Conservation (phyloP, 2,797 vertebrate species). For the Anniella stebbinsi region DNA sequence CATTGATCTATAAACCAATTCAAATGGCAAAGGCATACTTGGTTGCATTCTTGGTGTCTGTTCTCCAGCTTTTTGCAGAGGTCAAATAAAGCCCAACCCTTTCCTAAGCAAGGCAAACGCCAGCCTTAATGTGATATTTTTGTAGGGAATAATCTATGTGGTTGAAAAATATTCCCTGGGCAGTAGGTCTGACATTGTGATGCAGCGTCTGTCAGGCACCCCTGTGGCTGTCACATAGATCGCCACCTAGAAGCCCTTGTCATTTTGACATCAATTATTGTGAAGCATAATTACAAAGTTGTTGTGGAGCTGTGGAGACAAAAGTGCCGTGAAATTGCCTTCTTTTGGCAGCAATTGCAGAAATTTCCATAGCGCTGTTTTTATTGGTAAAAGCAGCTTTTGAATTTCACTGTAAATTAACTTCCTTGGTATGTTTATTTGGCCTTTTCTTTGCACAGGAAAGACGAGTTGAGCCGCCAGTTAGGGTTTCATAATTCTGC, state of each 20-base stretch:
- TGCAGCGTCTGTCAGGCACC: neutral
- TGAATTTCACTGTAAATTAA: conserved; percentile 36
- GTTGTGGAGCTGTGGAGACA: neutral
- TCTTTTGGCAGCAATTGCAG: conserved; percentile 3
- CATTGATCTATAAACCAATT: neutral
- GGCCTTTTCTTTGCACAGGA: neutral
- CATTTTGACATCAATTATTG: conserved; percentile 21
- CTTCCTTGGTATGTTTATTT: neutral
- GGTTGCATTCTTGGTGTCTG: neutral
- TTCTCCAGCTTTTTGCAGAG: neutral
- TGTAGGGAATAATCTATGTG: neutral
- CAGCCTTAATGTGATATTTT: neutral
- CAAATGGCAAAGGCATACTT: neutral
- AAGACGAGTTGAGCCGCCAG: conserved; percentile 4
- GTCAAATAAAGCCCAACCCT: neutral
- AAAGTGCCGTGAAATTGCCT: neutral
- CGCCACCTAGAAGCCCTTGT: neutral
- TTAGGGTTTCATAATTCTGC: neutral
- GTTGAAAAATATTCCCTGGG: neutral
- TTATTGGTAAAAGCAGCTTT: neutral
- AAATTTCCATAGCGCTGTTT: neutral
- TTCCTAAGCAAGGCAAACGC: neutral
- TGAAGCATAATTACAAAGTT: conserved; percentile 21
- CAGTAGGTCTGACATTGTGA: neutral
- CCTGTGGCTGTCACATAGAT: neutral